Percentiles rank a stretch among this genome's conserved stretches.
phyloP scores from a whole-genome alignment of 2,797 vertebrate genomes.

The Ceyx erithaca region DNA sequence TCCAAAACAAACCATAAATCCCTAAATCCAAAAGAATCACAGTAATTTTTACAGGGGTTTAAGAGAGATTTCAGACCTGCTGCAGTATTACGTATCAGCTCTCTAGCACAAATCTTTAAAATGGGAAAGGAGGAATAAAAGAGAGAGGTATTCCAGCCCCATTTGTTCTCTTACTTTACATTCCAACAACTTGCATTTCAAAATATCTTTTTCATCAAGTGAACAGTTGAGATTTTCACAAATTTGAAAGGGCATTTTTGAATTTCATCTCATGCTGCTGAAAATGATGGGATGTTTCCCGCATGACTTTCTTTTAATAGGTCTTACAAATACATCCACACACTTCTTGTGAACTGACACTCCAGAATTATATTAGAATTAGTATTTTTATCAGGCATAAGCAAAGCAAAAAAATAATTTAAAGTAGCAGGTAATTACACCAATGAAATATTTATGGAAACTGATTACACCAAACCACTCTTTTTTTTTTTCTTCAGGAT shows the following conservation, averaged over 20 bases:
- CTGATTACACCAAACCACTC: conserved; percentile 63
- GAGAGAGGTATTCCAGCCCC: background rate
- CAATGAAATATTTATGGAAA: conserved; percentile 77
- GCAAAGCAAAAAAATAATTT: conserved; percentile 62
- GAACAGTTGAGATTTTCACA: background rate
- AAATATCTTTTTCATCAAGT: conserved; percentile 43
- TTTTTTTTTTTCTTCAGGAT: conserved; percentile 60
- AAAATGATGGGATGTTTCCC: background rate
- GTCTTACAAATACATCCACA: conserved; percentile 1
- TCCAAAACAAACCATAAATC: rapidly evolving
- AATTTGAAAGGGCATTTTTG: background rate
- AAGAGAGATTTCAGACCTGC: background rate
- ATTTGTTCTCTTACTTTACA: background rate
- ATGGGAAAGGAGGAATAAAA: background rate
- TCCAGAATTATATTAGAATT: conserved; percentile 42
- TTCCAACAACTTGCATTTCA: background rate
- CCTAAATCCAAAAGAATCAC: background rate
- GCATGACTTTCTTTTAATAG: background rate
- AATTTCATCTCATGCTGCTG: background rate
- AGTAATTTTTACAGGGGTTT: background rate
- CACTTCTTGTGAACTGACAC: conserved; percentile 1
- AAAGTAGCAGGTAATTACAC: conserved; percentile 70
- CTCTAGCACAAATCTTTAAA: background rate
- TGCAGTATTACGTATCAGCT: background rate
- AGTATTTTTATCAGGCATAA: conserved; percentile 60